Percentiles rank a stretch among this genome's conserved stretches.
Evolutionary conservation across 1,140 invertebrate genomes (phyloP).

Genomic region (Belonocnema kinseyi): DNA sequence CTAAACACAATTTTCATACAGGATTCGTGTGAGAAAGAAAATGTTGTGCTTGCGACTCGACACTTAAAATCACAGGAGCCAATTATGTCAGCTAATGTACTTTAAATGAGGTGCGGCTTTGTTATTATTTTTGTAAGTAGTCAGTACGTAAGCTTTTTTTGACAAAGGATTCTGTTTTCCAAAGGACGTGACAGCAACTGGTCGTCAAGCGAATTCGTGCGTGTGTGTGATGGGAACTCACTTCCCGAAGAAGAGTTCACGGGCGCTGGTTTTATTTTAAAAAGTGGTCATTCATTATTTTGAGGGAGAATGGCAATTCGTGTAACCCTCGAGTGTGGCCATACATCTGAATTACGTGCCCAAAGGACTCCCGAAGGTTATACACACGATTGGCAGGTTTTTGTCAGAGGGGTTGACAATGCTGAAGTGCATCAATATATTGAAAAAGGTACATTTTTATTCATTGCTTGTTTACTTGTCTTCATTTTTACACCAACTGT

Average conservation of each 20-base stretch:
- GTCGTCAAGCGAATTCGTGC: constrained; percentile 27
- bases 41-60: constrained; percentile 34
- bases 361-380: constrained; percentile 91
- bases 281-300: constrained; percentile 19
- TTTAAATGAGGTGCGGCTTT: constrained; percentile 25
- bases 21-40: constrained; percentile 44
- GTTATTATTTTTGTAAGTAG: constrained; percentile 34
- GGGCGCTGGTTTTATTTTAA: constrained; percentile 34
- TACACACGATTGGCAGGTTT: constrained; percentile 99
- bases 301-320: constrained; percentile 82
- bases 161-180: constrained; percentile 7
- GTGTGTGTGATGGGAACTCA: constrained; percentile 37
- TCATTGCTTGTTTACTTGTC: constrained; percentile 22
- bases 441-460: constrained; percentile 81
- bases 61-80: constrained; percentile 41
- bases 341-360: constrained; percentile 86
- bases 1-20: constrained; percentile 56
- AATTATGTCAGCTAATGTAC: constrained; percentile 42
- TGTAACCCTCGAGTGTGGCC: constrained; percentile 94
- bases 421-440: constrained; percentile 92
- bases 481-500: background rate
- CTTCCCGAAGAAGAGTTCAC: constrained; percentile 37
- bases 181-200: constrained; percentile 8
- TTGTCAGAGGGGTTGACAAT: constrained; percentile 90
- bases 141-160: constrained; percentile 35